phyloP scores from a whole-genome alignment of 92 coral and sea anemone species.

The Desmophyllum pertusum region DNA sequence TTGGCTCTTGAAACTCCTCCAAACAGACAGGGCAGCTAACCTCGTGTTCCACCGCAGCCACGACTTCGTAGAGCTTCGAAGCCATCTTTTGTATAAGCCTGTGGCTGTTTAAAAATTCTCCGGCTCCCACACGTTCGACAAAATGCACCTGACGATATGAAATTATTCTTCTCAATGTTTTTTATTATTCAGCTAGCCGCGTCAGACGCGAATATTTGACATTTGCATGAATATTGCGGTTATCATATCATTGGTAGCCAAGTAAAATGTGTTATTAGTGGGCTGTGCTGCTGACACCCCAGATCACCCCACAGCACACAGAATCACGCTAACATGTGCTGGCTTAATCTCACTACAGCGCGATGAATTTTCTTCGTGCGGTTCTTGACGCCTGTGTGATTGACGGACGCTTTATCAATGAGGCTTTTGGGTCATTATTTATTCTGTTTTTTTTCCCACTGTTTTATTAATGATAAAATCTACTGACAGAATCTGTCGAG shows the following conservation, averaged over 20 bases:
- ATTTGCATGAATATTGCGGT: conserved; percentile 38
- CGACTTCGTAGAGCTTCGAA: conserved; percentile 25
- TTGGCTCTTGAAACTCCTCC: conserved; percentile 68
- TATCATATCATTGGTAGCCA: background rate
- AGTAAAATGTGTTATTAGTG: background rate
- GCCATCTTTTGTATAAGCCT: conserved; percentile 2
- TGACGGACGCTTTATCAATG: background rate
- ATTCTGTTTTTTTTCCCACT: background rate
- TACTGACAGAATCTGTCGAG: background rate
- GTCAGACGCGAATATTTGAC: conserved; percentile 27
- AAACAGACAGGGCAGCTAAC: conserved; percentile 65
- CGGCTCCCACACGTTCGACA: background rate
- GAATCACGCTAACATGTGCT: background rate
- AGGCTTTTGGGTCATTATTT: background rate
- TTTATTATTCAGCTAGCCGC: conserved; percentile 27
- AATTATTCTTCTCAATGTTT: background rate
- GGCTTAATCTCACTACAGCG: background rate
- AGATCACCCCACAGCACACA: background rate
- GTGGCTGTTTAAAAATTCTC: background rate
- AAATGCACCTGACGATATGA: conserved; percentile 9
- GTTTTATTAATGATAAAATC: background rate
- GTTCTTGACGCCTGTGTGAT: background rate
- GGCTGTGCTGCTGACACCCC: background rate
- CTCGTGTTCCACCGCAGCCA: conserved; percentile 40
- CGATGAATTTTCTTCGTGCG: background rate